Percentiles rank a stretch among this genome's conserved stretches.
phyloP scores from a whole-genome alignment of 2,888 invertebrate genomes.

The Uloborus plumipes region DNA sequence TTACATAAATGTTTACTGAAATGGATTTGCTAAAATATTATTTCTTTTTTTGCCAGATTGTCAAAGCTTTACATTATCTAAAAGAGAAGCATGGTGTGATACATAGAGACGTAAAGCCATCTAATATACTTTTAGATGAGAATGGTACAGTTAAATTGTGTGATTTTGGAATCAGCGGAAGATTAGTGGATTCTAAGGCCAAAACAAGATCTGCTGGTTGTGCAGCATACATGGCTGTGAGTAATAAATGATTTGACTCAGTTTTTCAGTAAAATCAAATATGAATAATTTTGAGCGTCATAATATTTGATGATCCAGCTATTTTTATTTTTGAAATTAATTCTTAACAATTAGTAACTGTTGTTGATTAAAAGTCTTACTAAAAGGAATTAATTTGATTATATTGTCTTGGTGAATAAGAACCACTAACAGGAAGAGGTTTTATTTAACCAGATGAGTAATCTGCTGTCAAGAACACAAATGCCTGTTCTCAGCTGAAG shows the following conservation, averaged over 20 bases:
- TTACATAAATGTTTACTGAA: neutral
- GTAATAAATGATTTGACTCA: slow-evolving; percentile 69
- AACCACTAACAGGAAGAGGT: too few relatives aligned
- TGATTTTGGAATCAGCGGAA: slow-evolving; percentile 99
- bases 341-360: too few relatives aligned
- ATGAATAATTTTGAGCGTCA: too few relatives aligned
- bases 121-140: slow-evolving; percentile 96
- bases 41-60: slow-evolving; percentile 78
- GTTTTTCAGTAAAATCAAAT: neutral
- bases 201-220: slow-evolving; percentile 97
- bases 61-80: slow-evolving; percentile 95
- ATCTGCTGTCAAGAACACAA: too few relatives aligned
- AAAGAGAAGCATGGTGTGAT: slow-evolving; percentile 98
- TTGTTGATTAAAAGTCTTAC: too few relatives aligned
- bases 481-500: too few relatives aligned
- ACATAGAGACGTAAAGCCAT: slow-evolving; percentile 98
- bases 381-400: too few relatives aligned
- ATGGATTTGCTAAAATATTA: neutral
- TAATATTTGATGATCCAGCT: too few relatives aligned
- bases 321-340: too few relatives aligned
- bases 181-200: slow-evolving; percentile 97
- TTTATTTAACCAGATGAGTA: too few relatives aligned
- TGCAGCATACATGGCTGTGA: slow-evolving; percentile 99
- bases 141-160: slow-evolving; percentile 96
- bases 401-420: too few relatives aligned